Conservation (phyloP, 2,113 vertebrate species). For the Oreocharis arfaki region DNA sequence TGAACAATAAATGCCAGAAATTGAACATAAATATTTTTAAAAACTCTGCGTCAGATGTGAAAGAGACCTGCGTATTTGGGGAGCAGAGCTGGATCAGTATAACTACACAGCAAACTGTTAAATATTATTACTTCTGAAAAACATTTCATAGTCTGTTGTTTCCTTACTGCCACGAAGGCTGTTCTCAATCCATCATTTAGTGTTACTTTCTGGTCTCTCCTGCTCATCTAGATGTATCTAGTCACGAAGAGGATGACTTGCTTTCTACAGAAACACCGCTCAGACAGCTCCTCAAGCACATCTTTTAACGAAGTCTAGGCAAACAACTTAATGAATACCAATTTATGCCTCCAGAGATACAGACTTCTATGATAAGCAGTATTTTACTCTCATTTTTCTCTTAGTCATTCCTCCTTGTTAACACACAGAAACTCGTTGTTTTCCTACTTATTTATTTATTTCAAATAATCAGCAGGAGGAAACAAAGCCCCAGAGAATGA, state of each 20-base stretch:
- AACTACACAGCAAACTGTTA: not conserved
- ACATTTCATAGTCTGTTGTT: not conserved
- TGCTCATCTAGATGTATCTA: not conserved
- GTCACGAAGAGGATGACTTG: not conserved
- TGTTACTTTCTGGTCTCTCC: not conserved
- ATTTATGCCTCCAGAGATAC: slow-evolving; percentile 13
- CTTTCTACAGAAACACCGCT: not conserved
- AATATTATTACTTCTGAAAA: not conserved
- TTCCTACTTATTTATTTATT: slow-evolving; percentile 26
- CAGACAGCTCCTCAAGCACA: not conserved
- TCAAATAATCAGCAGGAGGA: not conserved
- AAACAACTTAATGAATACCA: slow-evolving; percentile 50
- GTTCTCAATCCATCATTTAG: slow-evolving; percentile 17
- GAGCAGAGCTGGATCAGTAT: not conserved
- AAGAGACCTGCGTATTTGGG: not conserved
- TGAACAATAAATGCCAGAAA: not conserved
- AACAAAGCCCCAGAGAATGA: not conserved
- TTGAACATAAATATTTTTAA: not conserved
- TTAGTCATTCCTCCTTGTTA: slow-evolving; percentile 10
- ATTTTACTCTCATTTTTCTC: slow-evolving; percentile 14
- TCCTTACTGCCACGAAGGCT: not conserved
- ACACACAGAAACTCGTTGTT: not conserved
- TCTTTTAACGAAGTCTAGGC: slow-evolving; percentile 36
- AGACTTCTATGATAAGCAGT: slow-evolving; percentile 2
- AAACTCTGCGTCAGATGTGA: not conserved